A percentile compares a stretch with the other conserved stretches of the same genome.
Evolutionary conservation across 2,888 invertebrate species (phyloP).

Genomic region (Tachina grossa): DNA sequence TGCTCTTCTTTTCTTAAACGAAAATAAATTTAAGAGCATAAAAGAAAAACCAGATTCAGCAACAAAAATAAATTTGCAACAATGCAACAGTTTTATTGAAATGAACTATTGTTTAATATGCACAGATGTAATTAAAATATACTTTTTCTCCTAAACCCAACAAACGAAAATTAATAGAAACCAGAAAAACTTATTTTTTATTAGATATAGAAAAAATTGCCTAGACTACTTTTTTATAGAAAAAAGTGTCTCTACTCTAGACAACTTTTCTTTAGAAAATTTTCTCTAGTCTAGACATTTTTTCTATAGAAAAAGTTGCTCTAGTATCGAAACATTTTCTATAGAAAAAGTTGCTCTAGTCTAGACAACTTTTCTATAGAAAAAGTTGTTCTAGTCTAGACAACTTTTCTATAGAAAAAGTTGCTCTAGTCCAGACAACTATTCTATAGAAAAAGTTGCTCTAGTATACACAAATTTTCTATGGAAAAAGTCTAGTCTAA

Average conservation of each 20-base stretch:
- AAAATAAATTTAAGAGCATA: background rate
- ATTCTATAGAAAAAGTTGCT: background rate
- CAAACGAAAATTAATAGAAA: background rate
- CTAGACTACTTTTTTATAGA: too few species aligned
- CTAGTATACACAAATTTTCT: background rate
- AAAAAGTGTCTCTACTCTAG: too few species aligned
- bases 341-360: background rate
- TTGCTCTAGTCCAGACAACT: background rate
- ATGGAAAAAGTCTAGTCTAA: background rate
- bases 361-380: slow-evolving; percentile 5
- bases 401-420: slow-evolving; percentile 1
- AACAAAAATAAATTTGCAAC: slow-evolving; percentile 28
- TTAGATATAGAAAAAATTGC: background rate
- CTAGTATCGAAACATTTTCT: background rate
- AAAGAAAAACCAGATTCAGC: slow-evolving; percentile 9
- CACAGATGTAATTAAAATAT: slow-evolving; percentile 48
- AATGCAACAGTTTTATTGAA: slow-evolving; percentile 58
- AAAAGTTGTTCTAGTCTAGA: background rate
- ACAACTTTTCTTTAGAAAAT: background rate
- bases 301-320: background rate
- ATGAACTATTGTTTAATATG: slow-evolving; percentile 53
- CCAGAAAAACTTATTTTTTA: too few species aligned
- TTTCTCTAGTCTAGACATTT: background rate
- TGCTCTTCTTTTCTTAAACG: slow-evolving; percentile 45
- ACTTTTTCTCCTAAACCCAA: slow-evolving; percentile 4